Conservation (phyloP, 2,888 invertebrate genomes). For the Bedellia somnulentella region DNA sequence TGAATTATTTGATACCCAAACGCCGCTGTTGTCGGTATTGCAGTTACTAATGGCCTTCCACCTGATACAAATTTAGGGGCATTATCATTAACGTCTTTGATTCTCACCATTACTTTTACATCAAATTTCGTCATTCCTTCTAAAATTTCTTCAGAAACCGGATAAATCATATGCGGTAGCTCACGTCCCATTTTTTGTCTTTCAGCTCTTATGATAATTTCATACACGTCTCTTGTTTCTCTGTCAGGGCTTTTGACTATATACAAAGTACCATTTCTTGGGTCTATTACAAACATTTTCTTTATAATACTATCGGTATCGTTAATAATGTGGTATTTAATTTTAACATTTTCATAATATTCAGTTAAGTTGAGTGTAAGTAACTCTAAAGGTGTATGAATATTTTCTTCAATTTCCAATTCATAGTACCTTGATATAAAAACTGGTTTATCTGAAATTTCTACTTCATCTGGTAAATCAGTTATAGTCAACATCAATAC, state of each 20-base stretch:
- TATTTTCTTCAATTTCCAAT: slow-evolving; percentile 81
- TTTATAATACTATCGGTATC: slow-evolving; percentile 62
- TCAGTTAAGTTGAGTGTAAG: slow-evolving; percentile 77
- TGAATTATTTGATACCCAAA: slow-evolving; percentile 81
- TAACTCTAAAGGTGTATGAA: slow-evolving; percentile 71
- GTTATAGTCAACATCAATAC: slow-evolving; percentile 68
- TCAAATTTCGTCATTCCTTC: slow-evolving; percentile 75
- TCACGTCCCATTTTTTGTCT: slow-evolving; percentile 65
- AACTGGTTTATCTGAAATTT: slow-evolving; percentile 45
- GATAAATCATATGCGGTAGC: slow-evolving; percentile 75
- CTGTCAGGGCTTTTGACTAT: slow-evolving; percentile 75
- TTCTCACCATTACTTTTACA: slow-evolving; percentile 75
- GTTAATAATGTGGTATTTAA: slow-evolving; percentile 66
- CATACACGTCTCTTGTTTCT: slow-evolving; percentile 69
- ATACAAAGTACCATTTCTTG: slow-evolving; percentile 74
- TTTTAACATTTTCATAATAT: slow-evolving; percentile 63
- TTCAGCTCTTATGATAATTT: slow-evolving; percentile 52
- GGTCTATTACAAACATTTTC: slow-evolving; percentile 72
- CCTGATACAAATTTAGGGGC: slow-evolving; percentile 74
- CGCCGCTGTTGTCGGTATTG: slow-evolving; percentile 77
- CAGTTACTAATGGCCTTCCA: slow-evolving; percentile 79
- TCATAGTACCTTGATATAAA: slow-evolving; percentile 77
- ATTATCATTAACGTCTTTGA: slow-evolving; percentile 84
- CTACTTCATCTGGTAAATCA: slow-evolving; percentile 64
- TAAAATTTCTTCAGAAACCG: slow-evolving; percentile 71